These are phyloP conservation scores for Pseudoatta argentina DNA, from an alignment of 1,140 invertebrate species.

Conservation along the genomic window DNA sequence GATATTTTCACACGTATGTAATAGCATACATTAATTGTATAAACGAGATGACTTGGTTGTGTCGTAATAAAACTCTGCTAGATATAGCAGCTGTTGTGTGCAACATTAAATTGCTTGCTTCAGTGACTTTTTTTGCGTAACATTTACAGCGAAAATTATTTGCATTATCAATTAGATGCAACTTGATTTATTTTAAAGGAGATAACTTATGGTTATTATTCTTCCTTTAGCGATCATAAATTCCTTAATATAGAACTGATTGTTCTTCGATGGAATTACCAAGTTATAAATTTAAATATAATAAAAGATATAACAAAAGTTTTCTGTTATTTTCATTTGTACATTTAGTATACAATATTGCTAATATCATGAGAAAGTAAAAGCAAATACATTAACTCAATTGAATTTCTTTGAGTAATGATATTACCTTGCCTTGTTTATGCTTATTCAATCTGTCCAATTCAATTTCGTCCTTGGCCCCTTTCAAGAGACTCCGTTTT, in stretches of 20 bases:
- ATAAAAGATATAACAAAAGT: neutral
- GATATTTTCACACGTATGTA: constrained; percentile 14
- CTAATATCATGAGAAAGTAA: neutral
- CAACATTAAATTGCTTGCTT: neutral
- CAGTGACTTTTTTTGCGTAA: neutral
- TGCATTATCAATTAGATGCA: neutral
- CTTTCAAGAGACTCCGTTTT: constrained; percentile 77
- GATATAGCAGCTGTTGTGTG: neutral
- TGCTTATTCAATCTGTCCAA: constrained; percentile 80
- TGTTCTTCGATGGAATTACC: neutral
- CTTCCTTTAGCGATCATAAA: neutral
- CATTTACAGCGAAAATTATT: neutral
- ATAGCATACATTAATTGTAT: neutral
- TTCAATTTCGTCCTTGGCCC: constrained; percentile 83
- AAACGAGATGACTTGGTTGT: constrained; percentile 2
- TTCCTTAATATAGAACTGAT: neutral
- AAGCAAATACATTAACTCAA: constrained; percentile 29
- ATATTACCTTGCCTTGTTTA: constrained; percentile 82
- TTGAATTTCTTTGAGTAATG: neutral
- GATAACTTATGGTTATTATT: neutral
- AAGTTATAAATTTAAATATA: neutral
- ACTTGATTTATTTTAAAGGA: neutral
- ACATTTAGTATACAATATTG: neutral
- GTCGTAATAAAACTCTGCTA: neutral
- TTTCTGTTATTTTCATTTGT: neutral